phyloP scores from a whole-genome alignment of 2,113 vertebrate genomes.

The Marmota monax region DNA sequence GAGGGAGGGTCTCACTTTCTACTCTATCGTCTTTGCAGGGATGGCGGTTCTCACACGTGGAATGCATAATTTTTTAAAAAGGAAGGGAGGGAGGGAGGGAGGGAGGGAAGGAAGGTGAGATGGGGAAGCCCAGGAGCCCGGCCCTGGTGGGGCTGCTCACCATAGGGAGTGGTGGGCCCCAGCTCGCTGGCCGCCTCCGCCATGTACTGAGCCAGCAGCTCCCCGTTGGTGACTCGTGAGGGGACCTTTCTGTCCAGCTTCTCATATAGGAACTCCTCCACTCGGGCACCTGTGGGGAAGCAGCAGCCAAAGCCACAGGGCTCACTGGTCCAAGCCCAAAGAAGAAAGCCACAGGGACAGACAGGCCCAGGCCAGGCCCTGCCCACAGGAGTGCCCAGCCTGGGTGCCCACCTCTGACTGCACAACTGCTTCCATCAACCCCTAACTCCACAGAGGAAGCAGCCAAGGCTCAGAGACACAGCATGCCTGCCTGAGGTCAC shows the following conservation, averaged over 20 bases:
- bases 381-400: too few species aligned
- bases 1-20: neutral
- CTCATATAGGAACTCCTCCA: slow-evolving; percentile 97
- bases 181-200: slow-evolving; percentile 94
- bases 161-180: slow-evolving; percentile 93
- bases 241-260: slow-evolving; percentile 97
- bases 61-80: neutral
- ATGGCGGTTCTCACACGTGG: neutral
- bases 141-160: slow-evolving; percentile 83
- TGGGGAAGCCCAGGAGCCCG: neutral
- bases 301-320: neutral
- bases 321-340: neutral
- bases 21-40: neutral
- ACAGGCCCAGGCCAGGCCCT: neutral
- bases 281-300: slow-evolving; percentile 90
- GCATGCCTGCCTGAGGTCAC: neutral
- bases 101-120: neutral
- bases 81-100: too few species aligned
- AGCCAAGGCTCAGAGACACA: neutral
- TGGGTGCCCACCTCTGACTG: neutral
- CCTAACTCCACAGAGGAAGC: neutral
- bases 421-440: neutral
- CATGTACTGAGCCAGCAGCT: slow-evolving; percentile 97
- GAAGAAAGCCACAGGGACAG: neutral
- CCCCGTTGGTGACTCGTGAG: slow-evolving; percentile 93